phyloP scores from a whole-genome alignment of 2,888 invertebrate genomes.

The Cacoxenus indagator region DNA sequence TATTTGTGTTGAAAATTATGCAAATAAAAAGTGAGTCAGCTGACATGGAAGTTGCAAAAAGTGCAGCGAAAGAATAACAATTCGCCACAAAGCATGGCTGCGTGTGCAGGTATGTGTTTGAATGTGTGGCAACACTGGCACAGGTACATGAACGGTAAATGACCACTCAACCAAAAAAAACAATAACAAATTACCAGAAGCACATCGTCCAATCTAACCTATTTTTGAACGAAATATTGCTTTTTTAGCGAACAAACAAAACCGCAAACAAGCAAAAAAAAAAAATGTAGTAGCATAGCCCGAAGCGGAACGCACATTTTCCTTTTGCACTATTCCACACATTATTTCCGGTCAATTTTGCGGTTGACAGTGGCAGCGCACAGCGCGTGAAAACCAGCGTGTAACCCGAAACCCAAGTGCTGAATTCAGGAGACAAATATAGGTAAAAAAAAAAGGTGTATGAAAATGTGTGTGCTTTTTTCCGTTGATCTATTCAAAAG shows the following conservation, averaged over 20 bases:
- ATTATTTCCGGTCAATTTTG: slow-evolving; percentile 9
- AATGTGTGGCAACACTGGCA: not conserved
- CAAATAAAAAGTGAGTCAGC: slow-evolving; percentile 17
- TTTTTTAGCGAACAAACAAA: not conserved
- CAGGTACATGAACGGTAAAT: not conserved
- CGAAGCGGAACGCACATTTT: not conserved
- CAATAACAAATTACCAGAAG: not conserved
- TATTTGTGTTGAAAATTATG: slow-evolving; percentile 19
- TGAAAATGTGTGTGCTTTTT: too few species aligned
- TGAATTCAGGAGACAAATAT: not conserved
- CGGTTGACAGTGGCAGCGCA: not conserved
- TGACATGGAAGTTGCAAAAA: slow-evolving; percentile 8
- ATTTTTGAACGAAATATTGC: not conserved
- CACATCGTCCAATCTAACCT: too few species aligned
- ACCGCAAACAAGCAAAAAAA: slow-evolving; percentile 1
- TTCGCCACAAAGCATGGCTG: not conserved
- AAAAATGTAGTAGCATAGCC: not conserved
- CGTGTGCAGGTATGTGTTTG: not conserved
- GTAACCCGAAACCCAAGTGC: not conserved
- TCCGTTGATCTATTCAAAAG: not conserved
- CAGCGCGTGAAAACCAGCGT: not conserved
- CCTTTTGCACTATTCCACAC: not conserved
- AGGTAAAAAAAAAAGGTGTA: too few species aligned
- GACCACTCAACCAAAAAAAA: not conserved
- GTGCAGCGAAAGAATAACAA: not conserved